These are phyloP conservation scores for Chloroclystis v-ata DNA, from an alignment of 2,888 invertebrate species.

Conservation along the genomic window DNA sequence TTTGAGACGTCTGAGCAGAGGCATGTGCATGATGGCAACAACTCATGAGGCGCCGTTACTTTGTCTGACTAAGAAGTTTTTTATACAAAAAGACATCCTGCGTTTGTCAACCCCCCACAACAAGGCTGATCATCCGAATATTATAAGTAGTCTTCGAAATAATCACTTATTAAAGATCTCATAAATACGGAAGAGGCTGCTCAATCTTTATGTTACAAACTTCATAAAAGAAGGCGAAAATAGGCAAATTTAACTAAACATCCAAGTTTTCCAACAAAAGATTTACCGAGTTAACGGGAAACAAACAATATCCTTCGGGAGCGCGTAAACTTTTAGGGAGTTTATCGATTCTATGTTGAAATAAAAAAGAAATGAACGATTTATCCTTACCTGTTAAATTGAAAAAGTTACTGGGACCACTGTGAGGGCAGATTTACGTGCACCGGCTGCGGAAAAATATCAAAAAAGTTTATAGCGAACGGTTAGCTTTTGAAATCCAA, in stretches of 20 bases:
- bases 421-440: conserved; percentile 74
- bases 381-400: conserved; percentile 78
- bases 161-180: too few species aligned
- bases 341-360: conserved; percentile 74
- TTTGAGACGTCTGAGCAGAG: too few species aligned
- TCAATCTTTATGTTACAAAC: neutral
- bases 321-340: conserved; percentile 57
- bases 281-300: conserved; percentile 57
- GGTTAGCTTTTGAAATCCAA: conserved; percentile 40
- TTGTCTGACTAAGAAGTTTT: too few species aligned
- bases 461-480: conserved; percentile 72
- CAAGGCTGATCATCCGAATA: too few species aligned
- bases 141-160: too few species aligned
- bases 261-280: conserved; percentile 42
- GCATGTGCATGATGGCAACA: too few species aligned
- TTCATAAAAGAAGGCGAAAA: conserved; percentile 11
- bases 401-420: conserved; percentile 75
- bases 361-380: conserved; percentile 75
- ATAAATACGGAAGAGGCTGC: too few species aligned
- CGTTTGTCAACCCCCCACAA: too few species aligned
- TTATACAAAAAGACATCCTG: too few species aligned
- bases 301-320: conserved; percentile 56
- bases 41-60: too few species aligned
- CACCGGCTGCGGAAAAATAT: conserved; percentile 72
- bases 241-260: conserved; percentile 23